Base-by-base conservation (phyloP, 2,113 vertebrate genomes). In the Pyxicephalus adspersus region DNA sequence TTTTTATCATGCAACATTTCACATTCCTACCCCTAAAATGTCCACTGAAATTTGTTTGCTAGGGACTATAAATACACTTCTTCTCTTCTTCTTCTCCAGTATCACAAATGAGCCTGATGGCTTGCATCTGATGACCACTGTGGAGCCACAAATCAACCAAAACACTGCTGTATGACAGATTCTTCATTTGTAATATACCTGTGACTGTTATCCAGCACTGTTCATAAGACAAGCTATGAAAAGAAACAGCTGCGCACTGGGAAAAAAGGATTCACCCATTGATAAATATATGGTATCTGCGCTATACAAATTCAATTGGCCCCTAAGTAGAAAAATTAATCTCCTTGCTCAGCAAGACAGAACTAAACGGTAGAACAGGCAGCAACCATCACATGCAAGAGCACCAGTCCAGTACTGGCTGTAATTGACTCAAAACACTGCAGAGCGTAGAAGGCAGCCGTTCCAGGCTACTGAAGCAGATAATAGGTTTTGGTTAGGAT, bases 401-500 rank as follows among this genome's bases (percentile, higher is more conserved):
- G 60, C 67, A 72, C 79, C 68, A 81, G 28, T 28, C 55, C 67
- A 52, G 67, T 23, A 45, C 66, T 26, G 50, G 68, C 60, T 64
- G 28, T 64, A 81, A 73, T 81, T 72, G 58, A 81, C 79, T 73
- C 60, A 57, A 63, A 73, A 73, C 51, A 81, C 67, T 55, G 67
- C 67, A 72, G 79, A n/a, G 22, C 20, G 68, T 81, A 81, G 67
- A 73, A 34, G 3, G 25, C 68, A 64, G 68, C 52, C 68, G 61
- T 81, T 81, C 79, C 60, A 81, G 71, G 45, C 70, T 72, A 65
- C 58, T 81, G 79, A 73, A 81, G 79, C 79, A 23, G 20, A 81
- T 73, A 81, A 81, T 81, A 55, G 79, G 68, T 72, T 79, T 73
- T 81, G 79, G 79, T 81, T 72, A 73, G 79, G 79, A 73, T 81